Evolutionary conservation across 2,888 invertebrate genomes (phyloP), one percentile per base, ranked within the genome.

Genomic region (Agriopis leucophaearia): DNA sequence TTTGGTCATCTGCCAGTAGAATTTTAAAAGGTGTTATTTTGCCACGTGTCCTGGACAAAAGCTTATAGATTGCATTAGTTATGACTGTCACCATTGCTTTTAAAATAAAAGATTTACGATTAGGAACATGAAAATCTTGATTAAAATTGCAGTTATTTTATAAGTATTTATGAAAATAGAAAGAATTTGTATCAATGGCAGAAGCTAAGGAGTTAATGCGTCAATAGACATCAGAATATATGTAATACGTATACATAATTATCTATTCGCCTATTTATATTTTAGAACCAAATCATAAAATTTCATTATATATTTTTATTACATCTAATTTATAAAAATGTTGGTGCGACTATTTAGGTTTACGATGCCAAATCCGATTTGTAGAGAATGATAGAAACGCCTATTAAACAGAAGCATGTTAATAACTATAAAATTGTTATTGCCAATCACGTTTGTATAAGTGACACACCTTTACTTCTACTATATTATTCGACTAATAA

Each of bases 1-100:
- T 51, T 55, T 69, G 64, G 64, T 60, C 74, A 74, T 73, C 74
- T 74, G 76, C 74, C 65, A 48, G 45, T 64, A 47, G 16, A 36
- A 55, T 56, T 52, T 71, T 44, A 47, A 67, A 70, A 64, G 68
- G 64, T 67, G 62, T 50, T 56, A 58, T 64, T 70, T 70, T 70
- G 72, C 62, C 73, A 70, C 74, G 71, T 70, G 73, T 62, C 55
- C 16, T 35, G 44, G 9, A 57, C 51, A 69, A 68, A 57, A 66
- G 38, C 52, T 36, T 38, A 15, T 52, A 10, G 66, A 75, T 70
- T 65, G 64, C 60, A 71, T 73, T 63, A 69, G 18, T 50, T 27
- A 27, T 27, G 27, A 27, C 4, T 27, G 27, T 27, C 27, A 27
- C 27, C 27, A 27, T 27, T 27, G 4, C 27, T 27, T 27, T 27